Conservation (phyloP, 2,797 vertebrate genomes). For the Decapterus maruadsi region DNA sequence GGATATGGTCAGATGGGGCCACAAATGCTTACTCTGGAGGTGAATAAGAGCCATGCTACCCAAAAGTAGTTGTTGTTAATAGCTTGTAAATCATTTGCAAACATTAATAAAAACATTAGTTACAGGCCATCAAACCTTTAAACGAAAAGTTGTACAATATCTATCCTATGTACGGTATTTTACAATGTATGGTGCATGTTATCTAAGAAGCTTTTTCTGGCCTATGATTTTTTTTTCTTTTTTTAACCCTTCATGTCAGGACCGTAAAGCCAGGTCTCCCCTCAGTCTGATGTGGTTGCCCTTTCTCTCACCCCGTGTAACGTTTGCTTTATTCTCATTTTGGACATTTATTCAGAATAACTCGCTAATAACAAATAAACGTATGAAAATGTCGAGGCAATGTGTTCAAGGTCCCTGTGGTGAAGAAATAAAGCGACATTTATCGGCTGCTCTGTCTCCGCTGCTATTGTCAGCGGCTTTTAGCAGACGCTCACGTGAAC, state of each 20-base stretch:
- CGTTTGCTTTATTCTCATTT: constrained; percentile 1
- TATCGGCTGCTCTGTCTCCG: neutral
- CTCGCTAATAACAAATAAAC: neutral
- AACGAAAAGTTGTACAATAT: too few relatives aligned
- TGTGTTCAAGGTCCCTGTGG: neutral
- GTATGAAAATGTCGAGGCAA: neutral
- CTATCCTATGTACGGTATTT: too few relatives aligned
- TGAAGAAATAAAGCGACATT: neutral
- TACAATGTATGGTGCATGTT: constrained; percentile 3
- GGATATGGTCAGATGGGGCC: neutral
- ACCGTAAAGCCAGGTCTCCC: constrained; percentile 25
- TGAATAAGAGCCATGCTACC: neutral
- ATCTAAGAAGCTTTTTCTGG: constrained; percentile 16
- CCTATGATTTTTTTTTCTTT: constrained; percentile 14
- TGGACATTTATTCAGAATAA: constrained; percentile 7
- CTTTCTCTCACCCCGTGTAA: constrained; percentile 4
- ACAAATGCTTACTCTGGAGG: neutral
- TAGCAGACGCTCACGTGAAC: neutral
- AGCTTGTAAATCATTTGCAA: neutral
- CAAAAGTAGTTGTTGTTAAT: neutral
- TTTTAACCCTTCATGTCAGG: constrained; percentile 9
- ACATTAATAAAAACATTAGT: neutral
- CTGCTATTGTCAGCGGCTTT: neutral
- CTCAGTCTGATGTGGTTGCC: constrained; percentile 13
- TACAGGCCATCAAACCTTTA: neutral